A percentile compares a stretch with the other conserved stretches of the same genome.
Conservation (phyloP, 2,113 vertebrate species). For the Cebus imitator region DNA sequence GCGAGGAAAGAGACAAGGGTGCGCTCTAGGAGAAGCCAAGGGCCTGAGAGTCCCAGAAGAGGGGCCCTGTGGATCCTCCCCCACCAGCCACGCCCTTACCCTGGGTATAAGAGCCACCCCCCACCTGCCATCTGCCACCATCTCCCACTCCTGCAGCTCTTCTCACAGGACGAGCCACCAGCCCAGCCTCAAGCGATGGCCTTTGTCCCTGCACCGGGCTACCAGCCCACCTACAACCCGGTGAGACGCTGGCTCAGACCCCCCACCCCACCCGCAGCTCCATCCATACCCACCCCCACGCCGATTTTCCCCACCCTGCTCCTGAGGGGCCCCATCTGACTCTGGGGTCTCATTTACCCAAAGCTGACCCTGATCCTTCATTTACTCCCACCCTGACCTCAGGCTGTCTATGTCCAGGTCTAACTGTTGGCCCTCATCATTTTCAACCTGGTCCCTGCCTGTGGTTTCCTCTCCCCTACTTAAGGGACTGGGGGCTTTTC, state of each 20-base stretch:
- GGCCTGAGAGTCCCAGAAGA: neutral
- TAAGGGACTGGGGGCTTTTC: neutral
- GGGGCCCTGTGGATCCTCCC: neutral
- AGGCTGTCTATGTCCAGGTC: neutral
- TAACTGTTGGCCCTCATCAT: neutral
- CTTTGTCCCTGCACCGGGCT: conserved; percentile 87
- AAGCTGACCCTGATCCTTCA: neutral
- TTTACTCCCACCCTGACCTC: neutral
- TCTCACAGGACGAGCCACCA: neutral
- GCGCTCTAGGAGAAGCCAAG: neutral
- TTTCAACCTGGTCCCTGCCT: neutral
- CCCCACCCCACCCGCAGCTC: neutral
- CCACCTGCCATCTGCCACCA: neutral
- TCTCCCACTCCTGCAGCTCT: neutral
- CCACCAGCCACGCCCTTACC: neutral
- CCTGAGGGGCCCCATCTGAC: neutral
- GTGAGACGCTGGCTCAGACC: conserved; percentile 81
- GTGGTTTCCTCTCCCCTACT: neutral
- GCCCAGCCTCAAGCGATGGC: conserved; percentile 45
- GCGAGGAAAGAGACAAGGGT: neutral
- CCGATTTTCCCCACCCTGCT: neutral
- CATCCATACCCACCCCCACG: accelerated
- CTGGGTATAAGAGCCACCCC: conserved; percentile 50
- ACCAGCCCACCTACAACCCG: conserved; percentile 87
- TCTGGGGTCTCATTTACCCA: neutral